Base-by-base conservation (phyloP, 1,140 invertebrate species). In the Orius insidiosus region DNA sequence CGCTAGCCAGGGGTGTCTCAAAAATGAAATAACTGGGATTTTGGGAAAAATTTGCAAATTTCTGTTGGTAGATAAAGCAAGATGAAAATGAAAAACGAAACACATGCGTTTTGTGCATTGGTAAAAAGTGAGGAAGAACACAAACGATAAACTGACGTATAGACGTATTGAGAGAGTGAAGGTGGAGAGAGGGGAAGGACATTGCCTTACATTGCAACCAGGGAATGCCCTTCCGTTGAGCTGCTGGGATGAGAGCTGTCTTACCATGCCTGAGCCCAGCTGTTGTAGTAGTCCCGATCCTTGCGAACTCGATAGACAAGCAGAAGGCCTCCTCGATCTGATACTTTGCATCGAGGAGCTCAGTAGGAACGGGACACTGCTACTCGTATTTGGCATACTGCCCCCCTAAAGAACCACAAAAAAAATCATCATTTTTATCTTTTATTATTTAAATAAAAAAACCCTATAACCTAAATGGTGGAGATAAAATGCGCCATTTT, bases 301-400 rank as follows among this genome's bases (percentile, higher is more conserved):
- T 56, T 77, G 76, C 42, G 76, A 75, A 63, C 72, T 63, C 59
- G 65, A 65, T 49, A 68, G 56, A 60, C 74, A 70, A 3, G 75
- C 73, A 10, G 77, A 80, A 3, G 81, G 76, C n/a, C 83, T 70
- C 1, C 82, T 70, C 38, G 80, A 81, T 15, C 80, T 70, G 60
- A 86, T 78, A 52, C 80, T 83, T 63, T 76, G 80, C 77, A 85
- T 80, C 50, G 80, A 83, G 36, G 79, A 77, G 46, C 77, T 81
- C 50, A 85, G 66, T 58, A 86, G 70, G 61, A 83, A 84, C 11
- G 83, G 82, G 19, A 85, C 81, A 59, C 82, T 86, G 61, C 78
- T 84, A 57, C 81, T 85, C 18, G 83, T 85, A 59, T 84, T 85
- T 53, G 84, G 83, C 78, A 87, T 81, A 42, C 79, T 82, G 51